phyloP scores from a whole-genome alignment of 1,140 invertebrate species.

The Drosophila neocordata region DNA sequence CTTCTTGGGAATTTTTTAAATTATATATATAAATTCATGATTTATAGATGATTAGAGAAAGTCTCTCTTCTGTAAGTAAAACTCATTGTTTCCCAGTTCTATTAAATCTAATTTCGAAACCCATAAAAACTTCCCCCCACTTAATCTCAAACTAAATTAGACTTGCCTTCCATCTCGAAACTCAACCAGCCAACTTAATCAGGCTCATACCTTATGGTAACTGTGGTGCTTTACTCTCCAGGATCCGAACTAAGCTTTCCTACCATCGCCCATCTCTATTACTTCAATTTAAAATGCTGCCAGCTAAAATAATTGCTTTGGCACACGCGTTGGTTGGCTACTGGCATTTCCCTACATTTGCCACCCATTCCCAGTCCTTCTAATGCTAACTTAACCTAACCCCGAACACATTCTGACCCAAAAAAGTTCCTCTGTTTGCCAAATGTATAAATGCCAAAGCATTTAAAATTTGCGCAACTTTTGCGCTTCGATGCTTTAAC shows the following conservation, averaged over 20 bases:
- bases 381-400: slow-evolving; percentile 14
- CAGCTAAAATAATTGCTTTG: slow-evolving; percentile 79
- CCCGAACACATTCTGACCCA: slow-evolving; percentile 39
- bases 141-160: neutral
- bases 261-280: slow-evolving; percentile 49
- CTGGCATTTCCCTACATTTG: neutral
- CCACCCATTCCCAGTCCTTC: neutral
- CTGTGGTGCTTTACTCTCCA: slow-evolving; percentile 19
- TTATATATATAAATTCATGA: too few species aligned
- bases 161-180: neutral
- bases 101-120: neutral
- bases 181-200: slow-evolving; percentile 38
- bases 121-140: neutral
- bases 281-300: slow-evolving; percentile 74
- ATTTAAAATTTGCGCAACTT: slow-evolving; percentile 78
- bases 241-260: slow-evolving; percentile 25
- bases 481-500: slow-evolving; percentile 77
- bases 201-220: slow-evolving; percentile 47
- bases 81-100: neutral
- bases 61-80: too few species aligned
- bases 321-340: slow-evolving; percentile 50
- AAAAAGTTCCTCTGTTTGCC: slow-evolving; percentile 68
- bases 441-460: slow-evolving; percentile 68
- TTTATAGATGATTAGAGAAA: too few species aligned
- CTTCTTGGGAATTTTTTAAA: too few species aligned